These are phyloP conservation scores for Montipora efflorescens DNA, from an alignment of 64 coral and sea anemone species.

Conservation along the genomic window DNA sequence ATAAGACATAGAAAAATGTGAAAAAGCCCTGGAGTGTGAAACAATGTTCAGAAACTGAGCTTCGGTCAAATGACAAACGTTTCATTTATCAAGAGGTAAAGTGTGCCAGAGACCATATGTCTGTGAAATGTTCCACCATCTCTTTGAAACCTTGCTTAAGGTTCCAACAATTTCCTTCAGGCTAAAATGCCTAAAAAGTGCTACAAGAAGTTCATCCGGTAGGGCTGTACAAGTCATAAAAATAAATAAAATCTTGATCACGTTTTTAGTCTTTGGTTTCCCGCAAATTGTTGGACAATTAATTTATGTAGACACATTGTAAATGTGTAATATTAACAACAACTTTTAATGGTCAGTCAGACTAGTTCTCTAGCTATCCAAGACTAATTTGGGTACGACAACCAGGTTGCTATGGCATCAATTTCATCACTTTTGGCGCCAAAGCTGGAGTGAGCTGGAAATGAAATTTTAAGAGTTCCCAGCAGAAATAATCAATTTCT, in stretches of 20 bases:
- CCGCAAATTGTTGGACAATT: constrained; percentile 74
- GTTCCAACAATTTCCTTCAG: constrained; percentile 69
- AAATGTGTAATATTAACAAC: constrained; percentile 75
- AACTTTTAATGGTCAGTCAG: constrained; percentile 76
- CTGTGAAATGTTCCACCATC: constrained; percentile 52
- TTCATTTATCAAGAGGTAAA: constrained; percentile 55
- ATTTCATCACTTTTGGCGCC: constrained; percentile 72
- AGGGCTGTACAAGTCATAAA: constrained; percentile 70
- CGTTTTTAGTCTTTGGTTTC: constrained; percentile 72
- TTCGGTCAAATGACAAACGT: constrained; percentile 17
- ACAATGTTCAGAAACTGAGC: constrained; percentile 53
- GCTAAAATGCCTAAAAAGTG: constrained; percentile 76
- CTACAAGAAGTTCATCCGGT: constrained; percentile 69
- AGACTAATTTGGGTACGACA: constrained; percentile 70
- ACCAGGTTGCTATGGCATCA: constrained; percentile 76
- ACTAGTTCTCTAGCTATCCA: constrained; percentile 71
- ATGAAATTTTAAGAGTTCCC: constrained; percentile 76
- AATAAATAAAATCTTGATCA: constrained; percentile 63
- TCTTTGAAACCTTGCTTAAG: constrained; percentile 56
- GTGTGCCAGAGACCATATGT: constrained; percentile 53
- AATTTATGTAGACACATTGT: constrained; percentile 75
- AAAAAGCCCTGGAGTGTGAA: constrained; percentile 45
- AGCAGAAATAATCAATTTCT: constrained; percentile 81
- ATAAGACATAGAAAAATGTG: constrained; percentile 44
- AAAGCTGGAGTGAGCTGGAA: constrained; percentile 79